Evolutionary conservation across 2,113 vertebrate genomes (phyloP), one percentile per base, ranked within the genome.

Genomic region (Cavia aperea): DNA sequence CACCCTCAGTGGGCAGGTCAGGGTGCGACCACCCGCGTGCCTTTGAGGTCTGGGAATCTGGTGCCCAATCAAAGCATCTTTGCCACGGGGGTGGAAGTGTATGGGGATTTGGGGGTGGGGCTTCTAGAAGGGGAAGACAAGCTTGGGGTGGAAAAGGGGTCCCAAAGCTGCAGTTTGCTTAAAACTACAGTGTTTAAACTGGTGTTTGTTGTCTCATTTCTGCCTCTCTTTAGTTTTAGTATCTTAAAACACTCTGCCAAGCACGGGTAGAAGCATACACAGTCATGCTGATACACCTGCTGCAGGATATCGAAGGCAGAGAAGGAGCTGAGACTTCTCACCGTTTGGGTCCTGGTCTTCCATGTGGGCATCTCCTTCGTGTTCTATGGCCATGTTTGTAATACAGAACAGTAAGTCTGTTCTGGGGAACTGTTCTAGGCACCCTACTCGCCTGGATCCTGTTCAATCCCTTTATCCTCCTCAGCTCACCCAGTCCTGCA

Each of bases 241-340:
- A 75, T 75, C 43, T 75, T 46, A 49, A 31, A 68, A 7, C 29
- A 24, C 7, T n/a, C 23, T 79, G 26, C 72, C 36, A 18, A 73
- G 24, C 49, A 24, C 63, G 24, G 19, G 7, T 33, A 46, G 58
- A 24, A 19, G 29, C 56, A 51, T 29, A 5, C 2, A 14, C 6
- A n/a, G 81, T 3, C 58, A 16, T 2, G 4, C 51, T 31, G 9
- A 70, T 26, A n/a, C 33, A 7, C 51, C 7, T 49, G 14, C 46
- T 21, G 66, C 56, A 77, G 4, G 18, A 43, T 7, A 2, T 12
- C 14, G 21, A 23, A 60, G 21, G 29, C 31, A 54, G 33, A 60
- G 4, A 14, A 51, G 72, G 46, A 82, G 39, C 12, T 60, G 14
- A 63, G 43, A 36, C 8, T 7, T 21, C 0, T 0, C 21, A 9